Evolutionary conservation across 2,113 vertebrate species (phyloP).

Genomic region (cattle (Bos taurus)): DNA sequence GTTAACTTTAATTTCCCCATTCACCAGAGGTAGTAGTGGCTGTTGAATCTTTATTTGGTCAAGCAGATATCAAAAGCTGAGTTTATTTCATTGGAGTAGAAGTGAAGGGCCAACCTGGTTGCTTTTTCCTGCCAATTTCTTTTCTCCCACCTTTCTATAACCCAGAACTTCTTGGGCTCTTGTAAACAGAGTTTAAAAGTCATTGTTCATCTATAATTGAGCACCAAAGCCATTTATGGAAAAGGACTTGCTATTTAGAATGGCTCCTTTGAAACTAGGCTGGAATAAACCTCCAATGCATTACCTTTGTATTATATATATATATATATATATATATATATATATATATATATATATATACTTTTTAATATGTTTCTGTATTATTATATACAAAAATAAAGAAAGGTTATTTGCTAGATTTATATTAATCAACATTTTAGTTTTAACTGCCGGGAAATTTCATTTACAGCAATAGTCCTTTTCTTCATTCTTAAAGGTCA

Average conservation of each 20-base stretch:
- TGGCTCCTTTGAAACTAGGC: neutral
- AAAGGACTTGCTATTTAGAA: neutral
- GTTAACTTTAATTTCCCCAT: conserved; percentile 17
- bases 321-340: too few species aligned
- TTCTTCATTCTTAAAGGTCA: conserved; percentile 21
- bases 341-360: too few species aligned
- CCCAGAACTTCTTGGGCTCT: neutral
- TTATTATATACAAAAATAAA: neutral
- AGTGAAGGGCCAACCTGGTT: neutral
- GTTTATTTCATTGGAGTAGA: neutral
- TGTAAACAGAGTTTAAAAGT: neutral
- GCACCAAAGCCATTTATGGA: neutral
- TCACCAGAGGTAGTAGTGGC: neutral
- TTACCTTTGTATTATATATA: neutral
- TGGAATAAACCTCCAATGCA: neutral
- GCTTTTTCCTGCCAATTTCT: neutral
- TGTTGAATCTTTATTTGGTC: neutral
- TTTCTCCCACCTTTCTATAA: neutral
- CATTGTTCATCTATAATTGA: neutral
- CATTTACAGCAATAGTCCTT: neutral
- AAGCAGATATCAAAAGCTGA: neutral
- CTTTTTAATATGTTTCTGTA: neutral
- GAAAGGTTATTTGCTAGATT: neutral
- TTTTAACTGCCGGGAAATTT: neutral
- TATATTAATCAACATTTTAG: neutral